phyloP scores from a whole-genome alignment of 2,113 vertebrate species.

The Mustela lutreola region DNA sequence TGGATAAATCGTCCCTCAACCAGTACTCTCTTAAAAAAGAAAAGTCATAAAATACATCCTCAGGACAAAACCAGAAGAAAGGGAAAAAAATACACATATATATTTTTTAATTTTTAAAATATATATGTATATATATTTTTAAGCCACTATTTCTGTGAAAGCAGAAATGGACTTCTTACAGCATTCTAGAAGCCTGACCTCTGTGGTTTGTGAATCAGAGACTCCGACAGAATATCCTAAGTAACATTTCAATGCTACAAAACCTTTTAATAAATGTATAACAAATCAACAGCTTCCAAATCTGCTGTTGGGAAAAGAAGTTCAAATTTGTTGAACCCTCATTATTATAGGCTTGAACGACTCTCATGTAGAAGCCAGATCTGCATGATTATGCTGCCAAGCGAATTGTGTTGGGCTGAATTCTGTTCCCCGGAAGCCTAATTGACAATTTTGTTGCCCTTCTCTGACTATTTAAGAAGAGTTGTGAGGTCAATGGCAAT shows the following conservation, averaged over 20 bases:
- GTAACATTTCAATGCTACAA: constrained; percentile 78
- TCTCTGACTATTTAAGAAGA: constrained; percentile 89
- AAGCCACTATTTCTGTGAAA: background rate
- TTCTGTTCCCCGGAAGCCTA: constrained; percentile 85
- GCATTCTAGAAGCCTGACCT: constrained; percentile 24
- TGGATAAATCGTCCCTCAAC: background rate
- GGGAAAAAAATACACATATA: background rate
- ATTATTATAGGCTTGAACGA: constrained; percentile 87
- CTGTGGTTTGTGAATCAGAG: constrained; percentile 47
- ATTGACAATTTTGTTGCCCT: constrained; percentile 91
- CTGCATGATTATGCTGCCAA: constrained; percentile 88
- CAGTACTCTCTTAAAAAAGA: background rate
- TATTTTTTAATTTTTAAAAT: background rate
- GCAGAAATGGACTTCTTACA: background rate
- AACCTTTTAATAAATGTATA: constrained; percentile 82
- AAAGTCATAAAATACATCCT: background rate
- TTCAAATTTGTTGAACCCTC: constrained; percentile 88
- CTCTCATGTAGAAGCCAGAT: constrained; percentile 84
- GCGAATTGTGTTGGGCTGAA: constrained; percentile 84
- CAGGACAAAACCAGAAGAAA: background rate
- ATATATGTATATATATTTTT: background rate
- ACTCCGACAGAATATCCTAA: constrained; percentile 51
- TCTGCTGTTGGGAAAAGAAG: constrained; percentile 84
- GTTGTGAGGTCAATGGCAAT: constrained; percentile 89
- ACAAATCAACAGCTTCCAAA: constrained; percentile 86